These are phyloP conservation scores for Platygyra sinensis DNA, from an alignment of 64 coral and sea anemone species.

Conservation along the genomic window DNA sequence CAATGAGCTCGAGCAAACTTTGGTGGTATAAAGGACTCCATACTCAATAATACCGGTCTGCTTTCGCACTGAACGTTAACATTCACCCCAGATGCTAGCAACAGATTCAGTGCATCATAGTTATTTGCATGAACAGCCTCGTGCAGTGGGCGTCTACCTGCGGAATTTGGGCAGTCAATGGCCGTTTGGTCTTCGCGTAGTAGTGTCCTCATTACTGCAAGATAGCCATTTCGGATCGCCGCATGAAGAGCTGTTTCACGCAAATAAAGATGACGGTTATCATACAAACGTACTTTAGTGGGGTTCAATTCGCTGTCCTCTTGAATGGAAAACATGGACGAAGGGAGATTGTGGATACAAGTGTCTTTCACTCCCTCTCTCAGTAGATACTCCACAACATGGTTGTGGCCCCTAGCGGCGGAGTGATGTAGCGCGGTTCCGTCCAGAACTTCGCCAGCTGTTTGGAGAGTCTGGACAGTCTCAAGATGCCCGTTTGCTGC, in stretches of 20 bases:
- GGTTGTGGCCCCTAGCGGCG: background rate
- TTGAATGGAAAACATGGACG: background rate
- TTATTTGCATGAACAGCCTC: conserved; percentile 64
- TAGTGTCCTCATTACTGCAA: conserved; percentile 7
- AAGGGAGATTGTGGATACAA: background rate
- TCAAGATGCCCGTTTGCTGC: conserved; percentile 28
- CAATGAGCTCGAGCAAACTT: background rate
- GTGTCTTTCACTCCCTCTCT: conserved; percentile 13
- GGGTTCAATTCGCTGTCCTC: background rate
- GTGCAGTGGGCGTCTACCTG: conserved; percentile 46
- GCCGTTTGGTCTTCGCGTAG: conserved; percentile 26
- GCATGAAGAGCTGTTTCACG: conserved; percentile 59
- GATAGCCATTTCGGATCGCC: conserved; percentile 2
- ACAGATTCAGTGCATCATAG: background rate
- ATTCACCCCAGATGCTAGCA: conserved; percentile 47
- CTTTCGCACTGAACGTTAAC: conserved; percentile 5
- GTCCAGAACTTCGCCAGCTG: conserved; percentile 17
- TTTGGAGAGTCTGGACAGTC: background rate
- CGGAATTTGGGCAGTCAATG: conserved; percentile 29
- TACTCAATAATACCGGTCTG: background rate
- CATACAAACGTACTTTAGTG: background rate
- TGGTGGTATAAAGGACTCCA: background rate
- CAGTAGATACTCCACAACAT: conserved; percentile 42
- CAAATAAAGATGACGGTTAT: conserved; percentile 16
- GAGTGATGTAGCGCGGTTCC: conserved; percentile 37